These are phyloP conservation scores for Apis florea DNA, from an alignment of 1,140 invertebrate species.

Conservation along the genomic window DNA sequence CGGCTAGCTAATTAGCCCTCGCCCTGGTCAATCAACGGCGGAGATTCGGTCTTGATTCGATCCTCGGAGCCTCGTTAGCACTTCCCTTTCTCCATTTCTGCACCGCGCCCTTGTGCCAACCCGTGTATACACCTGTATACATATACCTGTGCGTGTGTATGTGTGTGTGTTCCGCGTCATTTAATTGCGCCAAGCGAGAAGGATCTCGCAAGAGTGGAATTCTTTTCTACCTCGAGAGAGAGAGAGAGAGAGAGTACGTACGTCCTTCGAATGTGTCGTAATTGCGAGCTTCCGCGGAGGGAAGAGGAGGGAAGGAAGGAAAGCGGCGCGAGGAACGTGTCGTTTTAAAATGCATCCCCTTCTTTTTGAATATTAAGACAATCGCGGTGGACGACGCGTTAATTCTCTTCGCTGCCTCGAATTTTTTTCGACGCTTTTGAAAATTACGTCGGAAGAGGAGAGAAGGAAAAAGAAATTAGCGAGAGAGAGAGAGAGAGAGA, in stretches of 20 bases:
- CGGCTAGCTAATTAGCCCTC: constrained; percentile 66
- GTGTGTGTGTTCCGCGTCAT: constrained; percentile 43
- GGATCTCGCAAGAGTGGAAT: constrained; percentile 36
- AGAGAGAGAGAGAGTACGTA: too few species aligned
- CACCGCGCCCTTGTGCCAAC: background rate
- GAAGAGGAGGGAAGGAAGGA: too few species aligned
- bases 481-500: background rate
- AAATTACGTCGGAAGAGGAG: background rate
- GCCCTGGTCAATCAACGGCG: constrained; percentile 66
- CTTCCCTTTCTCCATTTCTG: constrained; percentile 2
- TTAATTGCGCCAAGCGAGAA: constrained; percentile 38
- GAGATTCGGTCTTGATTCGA: constrained; percentile 69
- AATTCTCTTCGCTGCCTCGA: background rate
- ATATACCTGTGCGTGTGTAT: background rate
- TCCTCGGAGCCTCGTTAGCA: constrained; percentile 66
- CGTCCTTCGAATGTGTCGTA: constrained; percentile 43
- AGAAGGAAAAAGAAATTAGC: too few species aligned
- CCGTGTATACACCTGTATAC: background rate
- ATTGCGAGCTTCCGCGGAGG: constrained; percentile 12
- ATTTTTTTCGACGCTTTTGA: background rate
- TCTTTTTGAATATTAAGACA: constrained; percentile 41
- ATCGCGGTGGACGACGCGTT: background rate
- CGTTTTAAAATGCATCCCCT: constrained; percentile 35
- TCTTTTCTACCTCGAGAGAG: constrained; percentile 37
- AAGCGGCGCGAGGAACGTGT: too few species aligned